phyloP scores from a whole-genome alignment of 1,140 invertebrate species.

The Drosophila paulistorum region DNA sequence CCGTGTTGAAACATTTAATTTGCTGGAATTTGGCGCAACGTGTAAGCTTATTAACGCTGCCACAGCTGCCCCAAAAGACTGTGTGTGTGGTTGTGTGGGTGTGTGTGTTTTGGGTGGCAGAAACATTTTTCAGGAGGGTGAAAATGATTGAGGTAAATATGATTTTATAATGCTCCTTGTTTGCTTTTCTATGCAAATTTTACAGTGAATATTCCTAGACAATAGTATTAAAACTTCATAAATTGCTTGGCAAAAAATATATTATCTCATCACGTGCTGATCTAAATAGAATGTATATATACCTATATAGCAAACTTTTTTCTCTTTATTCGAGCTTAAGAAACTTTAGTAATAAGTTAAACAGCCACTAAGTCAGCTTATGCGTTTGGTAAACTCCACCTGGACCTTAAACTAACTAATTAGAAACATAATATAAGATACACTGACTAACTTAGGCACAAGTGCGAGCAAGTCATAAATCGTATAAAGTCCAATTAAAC shows the following conservation, averaged over 20 bases:
- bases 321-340: not conserved
- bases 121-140: not conserved
- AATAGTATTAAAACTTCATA: not conserved
- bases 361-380: too few relatives aligned
- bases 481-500: too few relatives aligned
- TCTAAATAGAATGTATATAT: constrained; percentile 29
- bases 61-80: constrained; percentile 39
- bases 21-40: constrained; percentile 70
- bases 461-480: too few relatives aligned
- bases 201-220: not conserved
- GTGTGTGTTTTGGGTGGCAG: not conserved
- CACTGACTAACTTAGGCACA: too few relatives aligned
- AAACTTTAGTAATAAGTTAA: too few relatives aligned
- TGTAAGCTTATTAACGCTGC: constrained; percentile 70
- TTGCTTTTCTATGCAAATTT: constrained; percentile 78
- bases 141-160: too few relatives aligned
- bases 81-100: not conserved
- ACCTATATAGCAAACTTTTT: constrained; percentile 13
- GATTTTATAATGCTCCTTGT: constrained; percentile 28
- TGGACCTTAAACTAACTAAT: too few relatives aligned
- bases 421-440: too few relatives aligned
- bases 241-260: not conserved
- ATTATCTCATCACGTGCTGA: not conserved
- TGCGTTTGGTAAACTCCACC: too few relatives aligned
- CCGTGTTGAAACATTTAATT: constrained; percentile 72